Base-by-base conservation (phyloP, 64 coral and sea anemone genomes). In the Stylophora pistillata region DNA sequence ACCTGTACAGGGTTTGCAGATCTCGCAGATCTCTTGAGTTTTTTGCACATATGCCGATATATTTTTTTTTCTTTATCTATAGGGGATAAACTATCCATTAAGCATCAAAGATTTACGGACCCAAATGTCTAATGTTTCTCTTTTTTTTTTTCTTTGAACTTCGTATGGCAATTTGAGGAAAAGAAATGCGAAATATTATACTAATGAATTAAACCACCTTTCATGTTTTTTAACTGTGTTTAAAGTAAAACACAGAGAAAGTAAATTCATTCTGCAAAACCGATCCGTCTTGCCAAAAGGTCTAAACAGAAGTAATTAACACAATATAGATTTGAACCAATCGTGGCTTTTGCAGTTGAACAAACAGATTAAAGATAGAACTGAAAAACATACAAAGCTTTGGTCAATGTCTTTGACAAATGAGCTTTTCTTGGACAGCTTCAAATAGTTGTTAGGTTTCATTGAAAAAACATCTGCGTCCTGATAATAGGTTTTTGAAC, bases 261-360 rank as follows among this genome's bases (percentile, higher is more conserved):
- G 75, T 15, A 56, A 78, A 78, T 78, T 57, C 56, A 56, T 56
- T 55, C 27, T 56, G 75, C 75, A 78, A 55, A 78, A 28, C 52
- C 75, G 23, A 15, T 68, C 23, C n/a, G 25, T 25, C n/a, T 27
- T 53, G 3, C 10, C 17, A 55, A 78, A 20, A 78, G 14, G 25
- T 21, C 52, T 7, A 47, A 4, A 47, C 53, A 25, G 9, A 27
- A n/a, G 21, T 78, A 53, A 78, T 78, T 78, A 78, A 78, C 75
- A 56, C 75, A 56, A 30, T 56, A 21, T 78, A 13, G 25, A 28
- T 14, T 26, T 28, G n/a, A 78, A 27, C 75, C 75, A 78, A 78
- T 78, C 75, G 56, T 20, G 7, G 28, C 27, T 55, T 55, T 17
- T 78, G 3, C 10, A n/a, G 10, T 78, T 78, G 53, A 23, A 26